phyloP scores from a whole-genome alignment of 1,140 invertebrate species.

The Lepeophtheirus salmonis region DNA sequence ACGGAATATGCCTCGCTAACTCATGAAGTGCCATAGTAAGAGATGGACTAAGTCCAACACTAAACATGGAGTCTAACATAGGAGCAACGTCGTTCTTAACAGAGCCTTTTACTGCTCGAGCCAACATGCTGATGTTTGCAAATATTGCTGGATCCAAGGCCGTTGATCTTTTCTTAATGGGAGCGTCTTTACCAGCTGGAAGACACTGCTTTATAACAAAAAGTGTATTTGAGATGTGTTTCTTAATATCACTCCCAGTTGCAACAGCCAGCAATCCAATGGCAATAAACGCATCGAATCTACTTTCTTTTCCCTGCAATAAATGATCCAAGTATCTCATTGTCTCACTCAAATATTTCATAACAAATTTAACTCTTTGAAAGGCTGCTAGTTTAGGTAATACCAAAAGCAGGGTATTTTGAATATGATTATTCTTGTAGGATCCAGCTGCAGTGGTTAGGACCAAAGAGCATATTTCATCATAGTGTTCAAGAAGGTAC shows the following conservation, averaged over 20 bases:
- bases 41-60: slow-evolving; percentile 54
- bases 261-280: slow-evolving; percentile 77
- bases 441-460: slow-evolving; percentile 37
- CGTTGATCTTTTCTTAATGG: slow-evolving; percentile 25
- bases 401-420: slow-evolving; percentile 65
- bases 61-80: slow-evolving; percentile 70
- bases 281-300: slow-evolving; percentile 64
- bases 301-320: slow-evolving; percentile 32
- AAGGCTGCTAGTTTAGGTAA: slow-evolving; percentile 88
- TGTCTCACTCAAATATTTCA: slow-evolving; percentile 19
- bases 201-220: slow-evolving; percentile 58
- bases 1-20: slow-evolving; percentile 65
- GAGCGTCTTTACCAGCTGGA: slow-evolving; percentile 42
- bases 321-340: slow-evolving; percentile 21
- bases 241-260: slow-evolving; percentile 58
- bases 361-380: slow-evolving; percentile 51
- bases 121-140: slow-evolving; percentile 79
- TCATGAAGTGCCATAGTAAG: slow-evolving; percentile 76
- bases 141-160: slow-evolving; percentile 71
- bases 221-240: slow-evolving; percentile 63
- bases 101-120: slow-evolving; percentile 48
- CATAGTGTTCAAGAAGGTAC: slow-evolving; percentile 61
- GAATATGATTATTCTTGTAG: slow-evolving; percentile 54
- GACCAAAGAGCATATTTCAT: slow-evolving; percentile 54
- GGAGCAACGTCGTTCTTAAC: slow-evolving; percentile 59